Base-by-base conservation (phyloP, 2,797 vertebrate species). In the Urosaurus nigricauda region DNA sequence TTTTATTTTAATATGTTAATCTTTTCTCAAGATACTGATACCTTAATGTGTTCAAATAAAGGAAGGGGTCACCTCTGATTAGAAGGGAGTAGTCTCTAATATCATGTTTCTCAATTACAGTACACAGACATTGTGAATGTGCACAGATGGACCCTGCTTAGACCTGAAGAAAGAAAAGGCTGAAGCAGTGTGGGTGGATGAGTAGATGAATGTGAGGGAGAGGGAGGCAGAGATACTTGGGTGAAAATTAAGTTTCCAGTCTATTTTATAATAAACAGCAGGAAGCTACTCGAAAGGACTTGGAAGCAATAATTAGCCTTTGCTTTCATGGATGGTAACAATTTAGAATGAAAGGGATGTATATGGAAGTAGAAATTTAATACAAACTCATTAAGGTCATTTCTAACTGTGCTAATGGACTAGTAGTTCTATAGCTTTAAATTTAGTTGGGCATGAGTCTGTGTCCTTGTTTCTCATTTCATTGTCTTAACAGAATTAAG, bases 331-430 rank as follows among this genome's bases (percentile, higher is more conserved):
- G 5, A 90, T 89, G 21, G 7, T 2, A 56, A 79, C 58, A 89
- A 86, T 92, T 91, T 92, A 89, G 88, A 91, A 9, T 58, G 35
- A 58, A 73, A 80, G n/a, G 89, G 90, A 84, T 79, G 91, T 93
- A 83, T 88, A 84, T 87, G 90, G 90, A 90, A 89, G 94, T 90
- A 91, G 93, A 91, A 88, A 12, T 95, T 94, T 94, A 95, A 94
- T 95, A 95, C 94, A 94, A 94, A 94, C 95, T 95, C 93, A 95
- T 95, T 95, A 96, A 93, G 95, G 85, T 2, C 0, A 90, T 91
- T 90, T 91, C 89, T 91, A 93, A 91, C 87, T 77, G 91, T 1
- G 53, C 89, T 95, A 95, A 95, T 93, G 92, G 95, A 92, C 91
- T 92, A 84, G 40, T 88, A 90, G 86, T 94, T 89, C 94, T 94